A percentile compares a stretch with the other conserved stretches of the same genome.
phyloP scores from a whole-genome alignment of 1,140 invertebrate genomes.

The Cheumatopsyche charites region DNA sequence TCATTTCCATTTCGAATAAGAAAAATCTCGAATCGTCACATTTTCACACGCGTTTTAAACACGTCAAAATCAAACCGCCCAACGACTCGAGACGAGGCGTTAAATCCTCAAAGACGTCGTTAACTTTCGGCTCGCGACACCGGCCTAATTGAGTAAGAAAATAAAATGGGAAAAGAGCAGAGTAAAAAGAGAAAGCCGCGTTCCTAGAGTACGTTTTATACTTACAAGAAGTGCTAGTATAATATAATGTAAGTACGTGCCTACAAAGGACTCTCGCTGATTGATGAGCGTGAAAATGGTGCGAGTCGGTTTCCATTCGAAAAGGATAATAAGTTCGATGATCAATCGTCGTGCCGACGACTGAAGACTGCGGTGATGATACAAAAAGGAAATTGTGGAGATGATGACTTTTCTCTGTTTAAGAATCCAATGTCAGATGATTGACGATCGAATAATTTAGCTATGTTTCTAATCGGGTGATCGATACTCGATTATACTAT shows the following conservation, averaged over 20 bases:
- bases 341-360: not conserved
- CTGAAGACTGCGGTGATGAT: not conserved
- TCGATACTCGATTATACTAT: no score
- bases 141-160: no score
- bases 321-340: constrained; percentile 8
- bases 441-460: constrained; percentile 9
- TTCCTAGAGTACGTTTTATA: no score
- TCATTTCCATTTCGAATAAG: not conserved
- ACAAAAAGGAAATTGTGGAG: not conserved
- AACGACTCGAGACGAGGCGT: constrained; percentile 3
- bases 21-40: constrained; percentile 2
- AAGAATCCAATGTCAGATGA: not conserved
- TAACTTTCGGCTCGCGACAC: no score
- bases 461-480: constrained; percentile 14
- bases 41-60: constrained; percentile 16
- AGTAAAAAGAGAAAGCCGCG: no score
- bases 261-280: no score
- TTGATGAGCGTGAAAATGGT: constrained; percentile 3
- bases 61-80: constrained; percentile 7
- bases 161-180: no score
- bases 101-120: no score
- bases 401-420: constrained; percentile 18
- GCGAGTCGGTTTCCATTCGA: not conserved
- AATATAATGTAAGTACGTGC: no score
- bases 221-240: no score